Conservation (phyloP, 2,797 vertebrate species). For the Myotis daubentonii region DNA sequence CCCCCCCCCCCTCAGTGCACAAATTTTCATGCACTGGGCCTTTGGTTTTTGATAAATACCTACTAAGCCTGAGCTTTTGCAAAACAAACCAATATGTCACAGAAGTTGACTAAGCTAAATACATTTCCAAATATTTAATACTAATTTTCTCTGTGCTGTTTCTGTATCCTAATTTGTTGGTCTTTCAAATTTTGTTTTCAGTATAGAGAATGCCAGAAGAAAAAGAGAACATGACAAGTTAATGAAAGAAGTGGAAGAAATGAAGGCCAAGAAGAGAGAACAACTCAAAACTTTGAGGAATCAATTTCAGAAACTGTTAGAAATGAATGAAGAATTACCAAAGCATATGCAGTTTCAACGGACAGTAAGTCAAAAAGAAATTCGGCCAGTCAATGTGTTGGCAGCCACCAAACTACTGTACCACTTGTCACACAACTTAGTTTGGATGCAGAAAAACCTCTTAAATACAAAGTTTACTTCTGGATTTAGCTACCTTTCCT, state of each 20-base stretch:
- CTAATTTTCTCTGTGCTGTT: slow-evolving; percentile 27
- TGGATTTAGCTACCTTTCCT: background rate
- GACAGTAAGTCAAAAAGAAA: slow-evolving; percentile 82
- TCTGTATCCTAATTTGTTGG: background rate
- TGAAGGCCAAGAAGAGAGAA: slow-evolving; percentile 85
- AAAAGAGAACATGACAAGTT: slow-evolving; percentile 88
- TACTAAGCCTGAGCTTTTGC: background rate
- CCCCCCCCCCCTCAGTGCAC: no score
- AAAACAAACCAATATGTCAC: background rate
- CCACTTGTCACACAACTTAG: background rate
- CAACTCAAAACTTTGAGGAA: slow-evolving; percentile 85
- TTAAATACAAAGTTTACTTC: background rate
- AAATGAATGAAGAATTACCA: slow-evolving; percentile 88
- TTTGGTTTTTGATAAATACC: no score
- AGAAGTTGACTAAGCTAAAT: background rate
- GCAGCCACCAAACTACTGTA: background rate
- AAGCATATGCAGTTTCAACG: slow-evolving; percentile 88
- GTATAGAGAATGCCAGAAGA: slow-evolving; percentile 93
- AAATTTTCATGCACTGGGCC: no score
- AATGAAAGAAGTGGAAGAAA: slow-evolving; percentile 88
- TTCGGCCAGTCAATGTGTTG: background rate
- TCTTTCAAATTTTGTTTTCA: slow-evolving; percentile 79
- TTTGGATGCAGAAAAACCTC: background rate
- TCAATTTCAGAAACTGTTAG: slow-evolving; percentile 86
- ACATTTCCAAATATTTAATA: background rate